Conservation (phyloP, 2,888 invertebrate species). For the Archips crataeganus region DNA sequence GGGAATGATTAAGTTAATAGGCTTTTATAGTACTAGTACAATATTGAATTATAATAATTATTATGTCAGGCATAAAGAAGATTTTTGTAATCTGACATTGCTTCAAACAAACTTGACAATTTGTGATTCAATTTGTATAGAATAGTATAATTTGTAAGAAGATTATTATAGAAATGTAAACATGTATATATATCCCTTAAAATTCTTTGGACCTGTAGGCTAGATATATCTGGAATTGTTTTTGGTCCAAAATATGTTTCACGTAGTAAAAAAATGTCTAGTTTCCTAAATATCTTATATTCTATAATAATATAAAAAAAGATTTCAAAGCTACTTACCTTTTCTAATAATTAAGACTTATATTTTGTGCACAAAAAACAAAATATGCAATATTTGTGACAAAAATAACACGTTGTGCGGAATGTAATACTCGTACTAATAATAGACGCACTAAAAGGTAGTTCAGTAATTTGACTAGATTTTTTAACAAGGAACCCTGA, state of each 20-base stretch:
- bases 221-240: slow-evolving; percentile 26
- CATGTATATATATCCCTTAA: background rate
- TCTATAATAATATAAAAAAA: slow-evolving; percentile 17
- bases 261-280: slow-evolving; percentile 5
- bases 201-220: slow-evolving; percentile 20
- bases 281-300: slow-evolving; percentile 10
- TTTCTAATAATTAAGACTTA: slow-evolving; percentile 4
- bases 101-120: background rate
- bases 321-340: slow-evolving; percentile 17
- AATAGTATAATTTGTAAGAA: slow-evolving; percentile 1
- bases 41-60: background rate
- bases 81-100: background rate
- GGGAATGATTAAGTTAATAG: slow-evolving; percentile 23
- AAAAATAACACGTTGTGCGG: slow-evolving; percentile 26
- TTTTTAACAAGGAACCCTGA: slow-evolving; percentile 16
- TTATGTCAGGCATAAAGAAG: background rate
- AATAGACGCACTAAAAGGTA: background rate
- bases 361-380: slow-evolving; percentile 13
- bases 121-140: background rate
- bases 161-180: slow-evolving; percentile 5
- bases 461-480: slow-evolving; percentile 32
- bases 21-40: slow-evolving; percentile 1
- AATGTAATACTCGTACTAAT: background rate
- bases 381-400: slow-evolving; percentile 13
- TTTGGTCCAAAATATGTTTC: slow-evolving; percentile 35